Base-by-base conservation (phyloP, 2,113 vertebrate genomes). In the Percopsis transmontana region DNA sequence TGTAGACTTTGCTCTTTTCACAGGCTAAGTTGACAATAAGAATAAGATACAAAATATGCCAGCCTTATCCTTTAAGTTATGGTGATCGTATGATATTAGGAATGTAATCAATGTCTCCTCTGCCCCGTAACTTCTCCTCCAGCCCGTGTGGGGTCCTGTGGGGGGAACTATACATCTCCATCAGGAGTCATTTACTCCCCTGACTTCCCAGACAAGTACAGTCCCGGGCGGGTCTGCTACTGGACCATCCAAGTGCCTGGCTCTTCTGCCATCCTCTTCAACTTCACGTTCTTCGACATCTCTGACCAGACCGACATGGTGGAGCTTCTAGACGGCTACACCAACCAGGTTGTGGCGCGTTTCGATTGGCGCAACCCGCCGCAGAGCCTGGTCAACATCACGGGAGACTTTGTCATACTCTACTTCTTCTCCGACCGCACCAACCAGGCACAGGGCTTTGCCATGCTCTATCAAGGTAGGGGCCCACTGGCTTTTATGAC, bases 401-500 rank as follows among this genome's bases (percentile, higher is more conserved):
- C 95, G 0, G 73, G 92, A 23, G 95, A 98, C 85, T 98, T 94
- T 40, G 93, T 96, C 40, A 96, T 99, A 23, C 80, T 99, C 44
- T 99, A 99, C 89, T 99, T 99, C 85, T 99, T 93, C 92, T 99
- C 97, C 0, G 97, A 99, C 81, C 92, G 95, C 24, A 93, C 94
- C 75, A 98, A 96, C 84, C 94, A 97, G 72, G 95, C 96, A 40
- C 95, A 96, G 57, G 97, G 97, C 19, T 99, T 99, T 68, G 94
- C 96, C 70, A 88, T 97, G 83, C 86, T 94, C 5, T 98, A 98
- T 61, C 92, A 93, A 92, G 95, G 95, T 97, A 81, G 52, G 89
- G 77, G 16, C 27, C 57, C 3, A n/a, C 7, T 2, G 33, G n/a
- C n/a, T n/a, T n/a, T n/a, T n/a, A 12, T 20, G 27, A 7, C 27